Percentiles rank a stretch among this genome's conserved stretches.
Evolutionary conservation across 2,113 vertebrate genomes (phyloP).

Genomic region (Progne subis): DNA sequence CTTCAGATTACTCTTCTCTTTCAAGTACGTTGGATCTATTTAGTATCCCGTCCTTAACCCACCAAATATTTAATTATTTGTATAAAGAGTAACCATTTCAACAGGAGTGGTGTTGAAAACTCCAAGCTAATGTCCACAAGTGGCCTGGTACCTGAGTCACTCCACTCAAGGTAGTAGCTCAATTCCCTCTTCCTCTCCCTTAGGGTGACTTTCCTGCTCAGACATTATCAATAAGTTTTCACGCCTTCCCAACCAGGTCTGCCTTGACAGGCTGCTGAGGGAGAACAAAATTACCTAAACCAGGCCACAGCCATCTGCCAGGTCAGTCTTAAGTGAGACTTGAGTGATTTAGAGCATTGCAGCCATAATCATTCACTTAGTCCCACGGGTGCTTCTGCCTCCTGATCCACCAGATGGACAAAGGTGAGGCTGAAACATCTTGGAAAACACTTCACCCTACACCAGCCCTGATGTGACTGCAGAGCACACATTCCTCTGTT

Average conservation of each 20-base stretch:
- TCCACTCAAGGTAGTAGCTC: neutral
- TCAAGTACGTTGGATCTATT: neutral
- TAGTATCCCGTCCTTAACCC: neutral
- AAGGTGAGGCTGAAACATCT: neutral
- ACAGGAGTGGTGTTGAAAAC: neutral
- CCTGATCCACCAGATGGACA: neutral
- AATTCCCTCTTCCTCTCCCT: neutral
- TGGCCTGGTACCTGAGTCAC: neutral
- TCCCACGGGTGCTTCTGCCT: fast-evolving
- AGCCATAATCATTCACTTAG: neutral
- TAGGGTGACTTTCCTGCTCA: neutral
- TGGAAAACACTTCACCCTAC: neutral
- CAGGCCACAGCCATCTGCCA: neutral
- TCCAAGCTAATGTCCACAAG: neutral
- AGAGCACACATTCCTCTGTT: neutral
- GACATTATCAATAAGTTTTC: neutral
- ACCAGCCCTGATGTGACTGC: neutral
- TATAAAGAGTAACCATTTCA: neutral
- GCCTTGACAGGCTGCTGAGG: neutral
- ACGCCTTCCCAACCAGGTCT: neutral
- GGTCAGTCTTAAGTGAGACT: neutral
- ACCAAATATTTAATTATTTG: neutral
- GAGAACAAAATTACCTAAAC: neutral
- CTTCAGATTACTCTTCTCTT: neutral
- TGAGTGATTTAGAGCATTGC: neutral